Evolutionary conservation across 2,113 vertebrate species (phyloP), one percentile per base, ranked within the genome.

Genomic region (Ginglymostoma cirratum): DNA sequence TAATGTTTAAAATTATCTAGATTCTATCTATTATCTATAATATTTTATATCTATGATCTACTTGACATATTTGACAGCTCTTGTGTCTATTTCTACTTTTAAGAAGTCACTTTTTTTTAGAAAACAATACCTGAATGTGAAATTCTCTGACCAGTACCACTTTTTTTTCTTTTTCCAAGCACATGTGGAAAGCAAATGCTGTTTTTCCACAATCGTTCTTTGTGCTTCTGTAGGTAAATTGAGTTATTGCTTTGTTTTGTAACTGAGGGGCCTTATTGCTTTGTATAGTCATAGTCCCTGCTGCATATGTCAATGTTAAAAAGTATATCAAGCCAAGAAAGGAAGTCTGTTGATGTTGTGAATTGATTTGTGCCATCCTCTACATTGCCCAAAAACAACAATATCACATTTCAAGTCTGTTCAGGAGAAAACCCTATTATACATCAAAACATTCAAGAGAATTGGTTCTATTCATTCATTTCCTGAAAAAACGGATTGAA

Each of bases 321-420:
- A 5, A 93, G 90, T 67, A 38, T 42, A 67, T 66, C 67, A 55
- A 17, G n/a, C 45, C 61, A 67, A 67, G 67, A 38, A 34, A 61
- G 90, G 61, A 48, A 19, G 38, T 67, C 65, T 93, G 65, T 42
- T 66, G 15, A n/a, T 4, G 5, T 92, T n/a, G 30, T 92, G 48
- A 92, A 55, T n/a, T 93, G 17, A 67, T 67, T 93, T 93, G 55
- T 93, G n/a, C 61, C 90, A 93, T n/a, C 61, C 66, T 55, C 89
- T 61, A 66, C 89, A 66, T 66, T 93, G 55, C 89, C 89, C 67
- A 19, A 17, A 93, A 93, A 30, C 90, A 66, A n/a, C 17, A 67
- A 67, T 6, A 93, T 93, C 61, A n/a, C 3, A 65, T 65, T 38
- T 93, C 90, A 67, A 93, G n/a, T 90, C 87, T 90, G 87, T 61